These are phyloP conservation scores for Bombus confusus DNA, from an alignment of 1,140 invertebrate genomes.

Conservation along the genomic window DNA sequence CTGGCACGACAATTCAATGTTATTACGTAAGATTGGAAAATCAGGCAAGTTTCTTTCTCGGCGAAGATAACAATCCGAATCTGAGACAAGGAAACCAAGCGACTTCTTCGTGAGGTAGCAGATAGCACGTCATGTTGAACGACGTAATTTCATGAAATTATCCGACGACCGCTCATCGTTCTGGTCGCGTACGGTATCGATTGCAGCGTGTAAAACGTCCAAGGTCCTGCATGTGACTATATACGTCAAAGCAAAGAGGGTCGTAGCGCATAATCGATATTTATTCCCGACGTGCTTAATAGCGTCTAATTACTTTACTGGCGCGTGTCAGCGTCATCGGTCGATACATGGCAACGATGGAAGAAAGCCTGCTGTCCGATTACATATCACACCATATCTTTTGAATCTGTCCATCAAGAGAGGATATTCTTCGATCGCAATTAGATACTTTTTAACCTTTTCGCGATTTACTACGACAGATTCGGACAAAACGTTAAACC, in stretches of 20 bases:
- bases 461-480: too few relatives aligned
- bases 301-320: constrained; percentile 60
- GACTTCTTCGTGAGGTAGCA: not conserved
- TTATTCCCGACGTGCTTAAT: constrained; percentile 65
- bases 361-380: not conserved
- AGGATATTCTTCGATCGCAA: too few relatives aligned
- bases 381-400: too few relatives aligned
- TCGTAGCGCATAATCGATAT: constrained; percentile 62
- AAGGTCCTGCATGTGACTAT: constrained; percentile 65
- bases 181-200: constrained; percentile 55
- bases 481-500: too few relatives aligned
- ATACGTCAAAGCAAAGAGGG: constrained; percentile 48
- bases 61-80: not conserved
- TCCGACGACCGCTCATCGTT: constrained; percentile 34
- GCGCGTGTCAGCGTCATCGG: constrained; percentile 41
- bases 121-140: not conserved
- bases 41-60: too few relatives aligned
- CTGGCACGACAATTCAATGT: too few relatives aligned
- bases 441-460: too few relatives aligned
- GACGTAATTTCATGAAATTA: constrained; percentile 23
- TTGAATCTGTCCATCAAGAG: too few relatives aligned
- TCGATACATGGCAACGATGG: constrained; percentile 36
- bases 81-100: not conserved
- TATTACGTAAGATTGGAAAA: too few relatives aligned
- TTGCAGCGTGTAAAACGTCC: constrained; percentile 61